These are phyloP conservation scores for Eristalis intricaria DNA, from an alignment of 2,888 invertebrate species.

Conservation along the genomic window DNA sequence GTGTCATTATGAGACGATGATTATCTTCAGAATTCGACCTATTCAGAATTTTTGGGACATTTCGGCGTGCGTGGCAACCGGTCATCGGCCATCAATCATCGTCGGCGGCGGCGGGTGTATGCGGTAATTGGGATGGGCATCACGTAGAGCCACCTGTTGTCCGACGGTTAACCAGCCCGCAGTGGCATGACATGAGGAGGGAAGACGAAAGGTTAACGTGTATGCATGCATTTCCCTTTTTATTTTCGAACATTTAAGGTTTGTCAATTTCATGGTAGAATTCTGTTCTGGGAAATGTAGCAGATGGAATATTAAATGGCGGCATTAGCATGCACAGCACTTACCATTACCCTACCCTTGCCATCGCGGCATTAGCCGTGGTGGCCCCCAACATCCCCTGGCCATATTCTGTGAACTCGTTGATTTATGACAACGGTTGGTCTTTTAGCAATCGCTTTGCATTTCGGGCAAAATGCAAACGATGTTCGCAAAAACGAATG, in stretches of 20 bases:
- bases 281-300: neutral
- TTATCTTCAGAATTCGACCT: slow-evolving; percentile 1
- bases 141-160: slow-evolving; percentile 49
- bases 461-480: neutral
- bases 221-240: neutral
- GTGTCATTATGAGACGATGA: slow-evolving; percentile 24
- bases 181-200: neutral
- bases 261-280: neutral
- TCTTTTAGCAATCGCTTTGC: neutral
- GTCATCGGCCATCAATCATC: slow-evolving; percentile 26
- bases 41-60: slow-evolving; percentile 20
- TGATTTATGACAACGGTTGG: neutral
- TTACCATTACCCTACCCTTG: neutral
- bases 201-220: neutral
- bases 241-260: neutral
- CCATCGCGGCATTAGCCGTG: neutral
- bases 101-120: neutral
- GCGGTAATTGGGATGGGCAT: slow-evolving; percentile 33
- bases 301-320: neutral
- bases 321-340: neutral
- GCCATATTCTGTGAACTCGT: neutral
- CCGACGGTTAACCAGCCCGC: neutral
- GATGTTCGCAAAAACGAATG: neutral
- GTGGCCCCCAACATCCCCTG: neutral
- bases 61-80: slow-evolving; percentile 12